Conservation (phyloP, 2,797 vertebrate species). For the Meda fulgida region DNA sequence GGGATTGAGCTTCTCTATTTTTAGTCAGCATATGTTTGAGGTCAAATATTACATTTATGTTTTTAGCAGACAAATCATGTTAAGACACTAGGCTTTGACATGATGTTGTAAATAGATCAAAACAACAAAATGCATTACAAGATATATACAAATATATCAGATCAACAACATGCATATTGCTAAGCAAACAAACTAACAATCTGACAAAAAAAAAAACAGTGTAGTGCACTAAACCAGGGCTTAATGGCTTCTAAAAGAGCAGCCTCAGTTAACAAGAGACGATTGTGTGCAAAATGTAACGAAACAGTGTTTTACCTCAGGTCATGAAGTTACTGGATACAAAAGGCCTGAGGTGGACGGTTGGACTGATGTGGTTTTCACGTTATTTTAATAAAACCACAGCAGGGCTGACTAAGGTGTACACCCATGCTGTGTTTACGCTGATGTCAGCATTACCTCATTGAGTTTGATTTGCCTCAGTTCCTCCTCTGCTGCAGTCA, state of each 20-base stretch:
- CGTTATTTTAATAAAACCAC: constrained; percentile 9
- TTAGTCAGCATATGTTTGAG: constrained; percentile 28
- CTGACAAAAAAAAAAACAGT: neutral
- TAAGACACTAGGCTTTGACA: constrained; percentile 6
- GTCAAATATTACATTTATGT: constrained; percentile 9
- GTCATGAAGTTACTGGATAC: neutral
- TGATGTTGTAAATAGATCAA: neutral
- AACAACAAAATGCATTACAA: neutral
- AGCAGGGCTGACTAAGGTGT: constrained; percentile 12
- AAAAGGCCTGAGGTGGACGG: constrained; percentile 6
- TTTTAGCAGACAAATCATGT: neutral
- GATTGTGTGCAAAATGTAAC: neutral
- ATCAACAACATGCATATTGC: neutral
- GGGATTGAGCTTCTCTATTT: constrained; percentile 6
- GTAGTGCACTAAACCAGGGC: neutral
- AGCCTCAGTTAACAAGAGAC: neutral
- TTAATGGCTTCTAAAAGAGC: neutral
- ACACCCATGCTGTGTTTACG: constrained; percentile 23
- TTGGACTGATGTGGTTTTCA: neutral
- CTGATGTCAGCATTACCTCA: constrained; percentile 75
- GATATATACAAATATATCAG: neutral
- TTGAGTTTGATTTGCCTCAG: constrained; percentile 87
- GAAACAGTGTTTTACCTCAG: neutral
- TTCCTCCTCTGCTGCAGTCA: constrained; percentile 89
- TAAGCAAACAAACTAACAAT: neutral